These are phyloP conservation scores for Mugil cephalus DNA, from an alignment of 2,113 vertebrate genomes.

Conservation along the genomic window DNA sequence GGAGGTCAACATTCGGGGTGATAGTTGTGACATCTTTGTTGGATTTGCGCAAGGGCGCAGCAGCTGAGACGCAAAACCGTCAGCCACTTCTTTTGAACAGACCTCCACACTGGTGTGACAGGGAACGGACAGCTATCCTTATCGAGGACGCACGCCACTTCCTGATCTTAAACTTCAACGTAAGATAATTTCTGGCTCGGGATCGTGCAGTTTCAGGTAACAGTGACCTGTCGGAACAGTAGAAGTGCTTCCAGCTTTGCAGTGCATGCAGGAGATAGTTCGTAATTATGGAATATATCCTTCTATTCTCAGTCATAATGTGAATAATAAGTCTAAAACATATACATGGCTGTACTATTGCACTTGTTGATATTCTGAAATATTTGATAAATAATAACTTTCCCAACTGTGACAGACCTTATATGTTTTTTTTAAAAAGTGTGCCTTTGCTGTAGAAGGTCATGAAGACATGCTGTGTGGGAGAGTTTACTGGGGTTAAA, in stretches of 20 bases:
- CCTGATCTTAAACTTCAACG: slow-evolving; percentile 4
- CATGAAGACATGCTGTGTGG: slow-evolving; percentile 35
- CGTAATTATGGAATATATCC: not conserved
- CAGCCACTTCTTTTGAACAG: slow-evolving; percentile 5
- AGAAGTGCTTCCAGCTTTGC: not conserved
- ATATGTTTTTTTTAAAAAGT: not conserved
- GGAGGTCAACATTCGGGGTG: slow-evolving; percentile 20
- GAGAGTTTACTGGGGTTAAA: slow-evolving; percentile 55
- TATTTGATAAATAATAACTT: not conserved
- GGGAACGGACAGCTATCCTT: not conserved
- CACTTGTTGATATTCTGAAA: not conserved
- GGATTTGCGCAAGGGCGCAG: slow-evolving; percentile 12
- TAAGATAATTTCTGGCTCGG: slow-evolving; percentile 34
- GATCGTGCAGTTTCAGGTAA: slow-evolving; percentile 70
- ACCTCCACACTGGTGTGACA: slow-evolving; percentile 6
- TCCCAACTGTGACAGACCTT: not conserved
- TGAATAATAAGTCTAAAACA: not conserved
- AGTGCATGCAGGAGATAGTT: not conserved
- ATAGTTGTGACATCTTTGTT: slow-evolving; percentile 27
- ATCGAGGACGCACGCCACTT: slow-evolving; percentile 19
- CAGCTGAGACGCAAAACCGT: slow-evolving; percentile 2
- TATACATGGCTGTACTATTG: not conserved
- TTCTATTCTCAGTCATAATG: slow-evolving; percentile 2
- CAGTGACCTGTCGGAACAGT: slow-evolving; percentile 8
- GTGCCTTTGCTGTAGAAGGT: slow-evolving; percentile 52